Percentiles rank a stretch among this genome's conserved stretches.
Evolutionary conservation across 1,140 invertebrate genomes (phyloP).

Genomic region (Bicyclus anynana): DNA sequence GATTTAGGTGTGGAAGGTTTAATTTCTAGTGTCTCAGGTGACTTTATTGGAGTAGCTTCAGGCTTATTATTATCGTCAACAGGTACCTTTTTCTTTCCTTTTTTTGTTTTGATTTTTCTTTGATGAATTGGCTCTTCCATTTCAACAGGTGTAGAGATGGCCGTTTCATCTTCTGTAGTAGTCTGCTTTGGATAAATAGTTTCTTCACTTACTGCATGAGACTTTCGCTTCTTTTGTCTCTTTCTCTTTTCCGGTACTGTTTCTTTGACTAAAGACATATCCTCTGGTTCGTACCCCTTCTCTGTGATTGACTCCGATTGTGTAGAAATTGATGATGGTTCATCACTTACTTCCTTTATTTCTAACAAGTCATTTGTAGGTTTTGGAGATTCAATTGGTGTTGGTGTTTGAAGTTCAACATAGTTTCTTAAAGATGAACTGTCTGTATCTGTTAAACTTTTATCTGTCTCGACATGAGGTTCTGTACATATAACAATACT

Average conservation of each 20-base stretch:
- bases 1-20: too few species aligned
- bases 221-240: slow-evolving; percentile 57
- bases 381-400: slow-evolving; percentile 52
- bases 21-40: slow-evolving; percentile 16
- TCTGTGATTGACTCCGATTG: slow-evolving; percentile 60
- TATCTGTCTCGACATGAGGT: slow-evolving; percentile 41
- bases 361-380: slow-evolving; percentile 44
- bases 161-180: slow-evolving; percentile 50
- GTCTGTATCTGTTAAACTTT: slow-evolving; percentile 48
- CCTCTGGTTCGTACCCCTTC: slow-evolving; percentile 67
- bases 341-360: slow-evolving; percentile 11
- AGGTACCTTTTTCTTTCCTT: slow-evolving; percentile 43
- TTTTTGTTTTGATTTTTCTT: slow-evolving; percentile 49
- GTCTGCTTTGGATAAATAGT: slow-evolving; percentile 58
- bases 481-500: slow-evolving; percentile 35
- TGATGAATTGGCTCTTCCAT: slow-evolving; percentile 34
- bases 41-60: slow-evolving; percentile 8
- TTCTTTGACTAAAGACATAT: slow-evolving; percentile 52
- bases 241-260: slow-evolving; percentile 44
- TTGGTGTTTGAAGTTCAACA: slow-evolving; percentile 52
- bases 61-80: slow-evolving; percentile 12
- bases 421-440: slow-evolving; percentile 67
- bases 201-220: slow-evolving; percentile 50
- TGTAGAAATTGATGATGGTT: slow-evolving; percentile 32
- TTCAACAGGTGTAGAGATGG: slow-evolving; percentile 41